Evolutionary conservation across 2,113 vertebrate species (phyloP), one percentile per base, ranked within the genome.

Genomic region (Nerophis ophidion): DNA sequence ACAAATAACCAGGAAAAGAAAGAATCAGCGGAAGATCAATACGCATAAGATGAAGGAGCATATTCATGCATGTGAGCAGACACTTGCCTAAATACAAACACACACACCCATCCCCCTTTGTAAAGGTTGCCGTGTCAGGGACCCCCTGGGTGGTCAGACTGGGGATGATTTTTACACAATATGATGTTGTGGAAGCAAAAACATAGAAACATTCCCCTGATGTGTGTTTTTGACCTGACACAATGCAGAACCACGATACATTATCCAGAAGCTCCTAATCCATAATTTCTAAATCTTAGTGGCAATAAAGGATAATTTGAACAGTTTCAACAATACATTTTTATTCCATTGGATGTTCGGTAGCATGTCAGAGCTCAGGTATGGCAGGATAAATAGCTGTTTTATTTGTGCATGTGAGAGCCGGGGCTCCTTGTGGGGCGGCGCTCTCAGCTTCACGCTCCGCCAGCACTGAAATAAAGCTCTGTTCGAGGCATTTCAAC

Each of bases 121-220:
- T 66, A 74, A 52, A 40, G 72, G 81, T 84, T 79, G 86, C 58
- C 74, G 77, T 87, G 82, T 86, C 81, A 87, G 72, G 47, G 81
- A 79, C 87, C 85, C 87, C 83, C 88, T 93, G 91, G 90, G 89
- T 93, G 92, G 92, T 92, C 91, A 92, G 86, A 65, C 76, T 83
- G 76, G 89, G 86, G 84, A 90, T 84, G 82, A 84, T 78, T 83
- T 84, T 72, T 65, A 80, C 76, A 84, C 78, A 81, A 74, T 82
- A 81, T 85, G 80, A 85, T 65, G 8, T 35, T 75, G 71, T 75
- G 60, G 26, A 65, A 17, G 53, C 12, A 47, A 48, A 60, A 47
- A 47, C 45, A 15, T 11, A 36, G 19, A 10, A 34, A 59, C 10
- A 44, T 44, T 40, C 10, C 26, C 1, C 36, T 19, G 38, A n/a